Evolutionary conservation across 2,888 invertebrate genomes (phyloP), one percentile per base, ranked within the genome.

Genomic region (Kryphioiulus occultus): DNA sequence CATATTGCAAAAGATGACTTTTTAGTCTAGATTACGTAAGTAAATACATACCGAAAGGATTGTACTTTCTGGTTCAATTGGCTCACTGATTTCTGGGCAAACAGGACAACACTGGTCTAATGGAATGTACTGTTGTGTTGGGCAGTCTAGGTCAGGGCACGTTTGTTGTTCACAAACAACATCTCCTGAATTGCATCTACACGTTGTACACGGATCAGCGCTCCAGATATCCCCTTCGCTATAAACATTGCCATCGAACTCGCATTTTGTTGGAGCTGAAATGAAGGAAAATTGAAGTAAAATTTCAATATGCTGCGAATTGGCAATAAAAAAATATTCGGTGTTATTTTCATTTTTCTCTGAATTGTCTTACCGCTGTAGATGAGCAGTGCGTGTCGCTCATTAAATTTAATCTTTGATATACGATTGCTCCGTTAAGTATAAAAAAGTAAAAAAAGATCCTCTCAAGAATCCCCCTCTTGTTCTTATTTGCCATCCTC

Each of bases 201-300:
- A 97, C 35, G 94, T 93, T 0, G 95, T 95, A 90, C 96, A 96
- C 89, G 94, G 93, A 91, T 95, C 95, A 89, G 95, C 94, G 87
- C 92, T 92, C 94, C 95, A 95, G 87, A 93, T 93, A 89, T 96
- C 95, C 0, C 95, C 95, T 89, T 96, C 95, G 0, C 93, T 92
- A 92, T 95, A 95, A 89, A 92, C 92, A 89, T 93, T 93, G 0
- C 94, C 95, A 86, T 94, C 93, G 90, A 94, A 94, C 10, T 89
- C 88, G 88, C 91, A 91, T 35, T 86, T 86, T 68, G 88, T 88
- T 32, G 68, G 39, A 12, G 39, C 86, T 59, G 19, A 85, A 85
- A 59, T 44, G 15, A 12, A 39, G 3, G 19, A 83, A 35, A 84
- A 83, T 26, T 35, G 35, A 42, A 44, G 22, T 39, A 12, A 85